These are phyloP conservation scores for Siderastrea radians DNA, from an alignment of 92 coral and sea anemone species.

Conservation along the genomic window DNA sequence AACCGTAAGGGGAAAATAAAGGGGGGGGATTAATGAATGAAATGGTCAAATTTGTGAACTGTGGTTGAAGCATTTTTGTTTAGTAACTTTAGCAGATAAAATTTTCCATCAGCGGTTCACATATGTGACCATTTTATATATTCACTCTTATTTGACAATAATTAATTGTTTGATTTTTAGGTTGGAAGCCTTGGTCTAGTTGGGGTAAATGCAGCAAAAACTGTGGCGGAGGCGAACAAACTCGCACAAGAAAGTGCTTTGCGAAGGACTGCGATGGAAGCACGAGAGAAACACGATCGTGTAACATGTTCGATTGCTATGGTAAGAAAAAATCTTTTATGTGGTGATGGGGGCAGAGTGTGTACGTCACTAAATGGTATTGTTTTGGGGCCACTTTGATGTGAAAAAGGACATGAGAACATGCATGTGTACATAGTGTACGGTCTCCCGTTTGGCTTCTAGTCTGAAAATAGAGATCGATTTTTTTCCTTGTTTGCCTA, in stretches of 20 bases:
- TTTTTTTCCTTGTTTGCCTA: too few relatives aligned
- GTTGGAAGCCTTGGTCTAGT: conserved; percentile 91
- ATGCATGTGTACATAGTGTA: too few relatives aligned
- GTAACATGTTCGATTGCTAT: conserved; percentile 85
- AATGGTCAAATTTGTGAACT: not conserved
- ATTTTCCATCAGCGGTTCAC: too few relatives aligned
- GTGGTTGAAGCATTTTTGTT: not conserved
- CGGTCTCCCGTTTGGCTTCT: too few relatives aligned
- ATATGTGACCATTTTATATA: too few relatives aligned
- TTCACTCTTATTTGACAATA: not conserved
- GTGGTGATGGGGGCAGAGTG: not conserved
- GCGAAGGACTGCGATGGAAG: conserved; percentile 65
- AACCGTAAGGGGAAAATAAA: too few relatives aligned
- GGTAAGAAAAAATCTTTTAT: conserved; percentile 36
- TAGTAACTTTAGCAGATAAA: too few relatives aligned
- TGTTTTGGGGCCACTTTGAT: too few relatives aligned
- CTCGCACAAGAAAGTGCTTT: conserved; percentile 68
- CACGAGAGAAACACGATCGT: conserved; percentile 62
- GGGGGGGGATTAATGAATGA: too few relatives aligned
- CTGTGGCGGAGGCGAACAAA: conserved; percentile 79
- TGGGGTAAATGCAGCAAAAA: conserved; percentile 84
- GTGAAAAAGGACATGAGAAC: too few relatives aligned
- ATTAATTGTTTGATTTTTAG: conserved; percentile 19
- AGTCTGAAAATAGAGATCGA: too few relatives aligned
- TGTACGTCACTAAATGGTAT: not conserved